phyloP scores from a whole-genome alignment of 2,888 invertebrate genomes.

The Pristionchus maxplancki region DNA sequence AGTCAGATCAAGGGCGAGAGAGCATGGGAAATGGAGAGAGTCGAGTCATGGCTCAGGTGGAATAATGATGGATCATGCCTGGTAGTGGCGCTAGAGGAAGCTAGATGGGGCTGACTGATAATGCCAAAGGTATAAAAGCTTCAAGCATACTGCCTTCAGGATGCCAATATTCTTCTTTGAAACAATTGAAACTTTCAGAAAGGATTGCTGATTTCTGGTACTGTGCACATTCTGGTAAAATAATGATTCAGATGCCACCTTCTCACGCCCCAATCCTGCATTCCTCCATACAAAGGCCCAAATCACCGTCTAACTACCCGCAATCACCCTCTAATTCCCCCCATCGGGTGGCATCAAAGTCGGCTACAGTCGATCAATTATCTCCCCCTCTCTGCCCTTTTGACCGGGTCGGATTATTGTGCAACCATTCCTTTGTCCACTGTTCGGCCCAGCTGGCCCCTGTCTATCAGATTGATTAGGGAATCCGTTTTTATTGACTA shows the following conservation, averaged over 20 bases:
- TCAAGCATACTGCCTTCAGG: no score
- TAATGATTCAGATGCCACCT: no score
- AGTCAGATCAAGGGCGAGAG: no score
- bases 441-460: slow-evolving; percentile 11
- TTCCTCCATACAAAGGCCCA: background rate
- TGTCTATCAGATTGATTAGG: background rate
- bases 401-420: slow-evolving; percentile 10
- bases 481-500: background rate
- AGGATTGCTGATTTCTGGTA: no score
- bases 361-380: slow-evolving; percentile 3
- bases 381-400: slow-evolving; percentile 17
- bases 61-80: background rate
- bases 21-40: no score
- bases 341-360: background rate
- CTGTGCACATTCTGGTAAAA: no score
- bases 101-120: background rate
- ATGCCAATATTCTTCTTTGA: no score
- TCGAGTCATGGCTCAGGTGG: background rate
- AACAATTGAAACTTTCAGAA: no score
- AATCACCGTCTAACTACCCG: background rate
- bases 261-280: no score
- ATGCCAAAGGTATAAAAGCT: background rate
- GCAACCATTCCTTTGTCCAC: background rate
- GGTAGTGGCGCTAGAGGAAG: background rate
- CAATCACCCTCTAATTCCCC: background rate